Evolutionary conservation across 2,797 vertebrate species (phyloP).

Genomic region (Brachyrhaphis roseni): DNA sequence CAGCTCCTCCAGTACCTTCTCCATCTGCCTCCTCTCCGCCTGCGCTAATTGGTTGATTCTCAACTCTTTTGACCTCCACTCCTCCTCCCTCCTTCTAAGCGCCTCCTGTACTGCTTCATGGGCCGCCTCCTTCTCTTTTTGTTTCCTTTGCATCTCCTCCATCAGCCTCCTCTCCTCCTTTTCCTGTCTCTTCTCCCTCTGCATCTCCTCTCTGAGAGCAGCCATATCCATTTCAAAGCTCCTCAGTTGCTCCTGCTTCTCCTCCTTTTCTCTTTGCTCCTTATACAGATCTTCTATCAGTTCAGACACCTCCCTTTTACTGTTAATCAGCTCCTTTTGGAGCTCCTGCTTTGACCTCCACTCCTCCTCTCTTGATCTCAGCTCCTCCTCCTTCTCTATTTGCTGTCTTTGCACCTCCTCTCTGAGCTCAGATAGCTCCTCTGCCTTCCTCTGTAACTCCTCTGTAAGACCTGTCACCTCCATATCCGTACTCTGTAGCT

Average conservation of each 20-base stretch:
- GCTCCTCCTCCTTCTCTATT: not conserved
- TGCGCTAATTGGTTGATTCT: not conserved
- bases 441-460: constrained; percentile 6
- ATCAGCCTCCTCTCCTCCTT: not conserved
- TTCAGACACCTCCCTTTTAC: not conserved
- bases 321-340: not conserved
- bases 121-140: not conserved
- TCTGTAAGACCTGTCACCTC: constrained; percentile 15
- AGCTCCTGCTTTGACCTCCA: not conserved
- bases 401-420: constrained; percentile 9
- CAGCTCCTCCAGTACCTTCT: not conserved
- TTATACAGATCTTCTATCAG: not conserved
- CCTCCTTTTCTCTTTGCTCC: not conserved
- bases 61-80: not conserved
- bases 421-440: constrained; percentile 13
- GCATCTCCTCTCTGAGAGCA: not conserved
- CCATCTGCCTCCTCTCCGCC: not conserved
- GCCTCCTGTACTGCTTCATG: not conserved
- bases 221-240: not conserved
- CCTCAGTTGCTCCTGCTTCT: not conserved
- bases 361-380: not conserved
- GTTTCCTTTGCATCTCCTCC: not conserved
- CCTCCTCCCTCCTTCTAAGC: not conserved
- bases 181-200: not conserved
- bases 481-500: constrained; percentile 20